Conservation (phyloP, 2,888 invertebrate species). For the Bruchidius siliquastri region DNA sequence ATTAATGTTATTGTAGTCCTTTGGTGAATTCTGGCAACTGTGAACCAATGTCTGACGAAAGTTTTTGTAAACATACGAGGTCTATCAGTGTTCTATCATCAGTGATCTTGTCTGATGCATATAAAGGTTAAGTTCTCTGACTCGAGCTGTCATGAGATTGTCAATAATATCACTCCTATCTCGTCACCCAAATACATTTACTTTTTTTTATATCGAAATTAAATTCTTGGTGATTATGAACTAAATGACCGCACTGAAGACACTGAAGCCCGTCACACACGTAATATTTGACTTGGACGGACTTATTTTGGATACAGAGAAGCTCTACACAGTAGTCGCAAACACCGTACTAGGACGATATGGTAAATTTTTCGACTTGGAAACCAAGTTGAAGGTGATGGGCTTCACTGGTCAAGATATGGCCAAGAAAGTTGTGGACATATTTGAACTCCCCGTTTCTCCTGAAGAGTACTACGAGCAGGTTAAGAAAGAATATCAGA, state of each 20-base stretch:
- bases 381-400: constrained; percentile 54
- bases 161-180: neutral
- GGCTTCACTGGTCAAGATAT: constrained; percentile 52
- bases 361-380: constrained; percentile 73
- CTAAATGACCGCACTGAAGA: neutral
- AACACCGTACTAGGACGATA: constrained; percentile 63
- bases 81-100: too few species aligned
- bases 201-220: neutral
- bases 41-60: too few species aligned
- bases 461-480: constrained; percentile 55
- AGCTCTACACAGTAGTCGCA: constrained; percentile 70
- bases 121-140: neutral
- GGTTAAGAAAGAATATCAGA: constrained; percentile 46
- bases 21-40: too few species aligned
- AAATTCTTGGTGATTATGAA: neutral
- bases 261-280: constrained; percentile 57
- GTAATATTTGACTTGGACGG: constrained; percentile 73
- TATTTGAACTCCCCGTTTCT: constrained; percentile 58
- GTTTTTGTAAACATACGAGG: too few species aligned
- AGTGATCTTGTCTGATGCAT: too few species aligned
- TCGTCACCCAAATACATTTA: too few species aligned
- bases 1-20: too few species aligned
- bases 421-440: constrained; percentile 50
- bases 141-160: neutral
- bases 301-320: constrained; percentile 66